Evolutionary conservation across 2,888 invertebrate genomes (phyloP).

Genomic region (Idaea aversata): DNA sequence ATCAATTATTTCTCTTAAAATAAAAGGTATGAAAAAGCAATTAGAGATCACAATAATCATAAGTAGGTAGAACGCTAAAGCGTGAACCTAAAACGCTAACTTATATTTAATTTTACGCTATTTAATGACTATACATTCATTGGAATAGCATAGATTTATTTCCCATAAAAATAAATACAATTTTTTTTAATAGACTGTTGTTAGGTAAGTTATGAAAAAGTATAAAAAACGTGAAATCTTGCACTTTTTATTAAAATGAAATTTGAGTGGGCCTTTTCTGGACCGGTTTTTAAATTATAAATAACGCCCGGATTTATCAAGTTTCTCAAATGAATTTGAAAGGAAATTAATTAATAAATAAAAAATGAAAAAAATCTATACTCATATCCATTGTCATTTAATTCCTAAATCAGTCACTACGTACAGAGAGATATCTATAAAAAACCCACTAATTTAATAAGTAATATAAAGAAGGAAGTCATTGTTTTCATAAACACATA

Average conservation of each 20-base stretch:
- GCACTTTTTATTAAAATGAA: no score
- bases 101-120: slow-evolving; percentile 33
- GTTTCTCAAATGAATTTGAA: no score
- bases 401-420: slow-evolving; percentile 37
- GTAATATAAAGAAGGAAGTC: slow-evolving; percentile 2
- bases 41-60: slow-evolving; percentile 47
- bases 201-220: not conserved
- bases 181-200: not conserved
- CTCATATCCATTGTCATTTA: slow-evolving; percentile 21
- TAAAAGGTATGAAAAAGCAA: slow-evolving; percentile 25
- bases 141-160: slow-evolving; percentile 10
- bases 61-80: slow-evolving; percentile 57
- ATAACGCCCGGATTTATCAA: no score
- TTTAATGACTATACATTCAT: slow-evolving; percentile 18
- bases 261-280: no score
- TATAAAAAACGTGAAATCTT: slow-evolving; percentile 1
- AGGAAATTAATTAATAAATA: slow-evolving; percentile 6
- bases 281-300: no score
- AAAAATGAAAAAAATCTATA: no score
- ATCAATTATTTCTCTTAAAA: not conserved
- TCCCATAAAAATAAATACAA: slow-evolving; percentile 4
- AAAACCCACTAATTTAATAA: not conserved
- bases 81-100: slow-evolving; percentile 41
- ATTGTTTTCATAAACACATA: slow-evolving; percentile 8
- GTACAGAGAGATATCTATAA: slow-evolving; percentile 22